Conservation (phyloP, 1,140 invertebrate species). For the Drosophila tropicalis region DNA sequence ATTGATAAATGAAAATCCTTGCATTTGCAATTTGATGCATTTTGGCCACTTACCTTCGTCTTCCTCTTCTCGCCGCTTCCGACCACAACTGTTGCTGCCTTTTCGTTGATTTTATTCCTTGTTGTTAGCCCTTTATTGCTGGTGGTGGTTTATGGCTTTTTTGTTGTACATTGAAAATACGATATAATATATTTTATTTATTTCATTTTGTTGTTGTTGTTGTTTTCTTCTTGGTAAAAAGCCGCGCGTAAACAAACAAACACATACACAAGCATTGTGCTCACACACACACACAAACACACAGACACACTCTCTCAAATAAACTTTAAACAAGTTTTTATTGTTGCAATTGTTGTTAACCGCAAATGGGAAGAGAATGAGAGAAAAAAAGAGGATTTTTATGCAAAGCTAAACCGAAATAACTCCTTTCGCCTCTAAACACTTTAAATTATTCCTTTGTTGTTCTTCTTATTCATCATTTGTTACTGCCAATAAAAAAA, state of each 20-base stretch:
- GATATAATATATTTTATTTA: conserved; percentile 21
- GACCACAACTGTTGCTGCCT: conserved; percentile 52
- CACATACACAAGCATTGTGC: conserved; percentile 31
- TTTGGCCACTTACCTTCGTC: conserved; percentile 47
- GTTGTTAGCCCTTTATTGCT: conserved; percentile 5
- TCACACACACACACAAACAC: conserved; percentile 28
- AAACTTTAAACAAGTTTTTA: conserved; percentile 13
- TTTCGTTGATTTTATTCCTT: conserved; percentile 33
- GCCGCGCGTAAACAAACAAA: conserved; percentile 57
- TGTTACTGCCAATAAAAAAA: not conserved
- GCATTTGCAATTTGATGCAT: not conserved
- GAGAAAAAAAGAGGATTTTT: not conserved
- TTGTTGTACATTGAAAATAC: conserved; percentile 9
- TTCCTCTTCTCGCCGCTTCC: conserved; percentile 50
- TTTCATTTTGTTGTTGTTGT: not conserved
- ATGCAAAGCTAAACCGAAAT: not conserved
- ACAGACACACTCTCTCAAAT: not conserved
- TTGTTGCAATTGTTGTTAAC: conserved; percentile 11
- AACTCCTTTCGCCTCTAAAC: not conserved
- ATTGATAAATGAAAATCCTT: conserved; percentile 17
- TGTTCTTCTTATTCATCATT: not conserved
- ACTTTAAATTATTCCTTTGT: not conserved
- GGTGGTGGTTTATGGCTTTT: conserved; percentile 4
- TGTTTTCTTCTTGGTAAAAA: conserved; percentile 26
- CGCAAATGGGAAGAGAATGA: not conserved